phyloP scores from a whole-genome alignment of 2,113 vertebrate species.

The Dolichallabes microphthalmus region DNA sequence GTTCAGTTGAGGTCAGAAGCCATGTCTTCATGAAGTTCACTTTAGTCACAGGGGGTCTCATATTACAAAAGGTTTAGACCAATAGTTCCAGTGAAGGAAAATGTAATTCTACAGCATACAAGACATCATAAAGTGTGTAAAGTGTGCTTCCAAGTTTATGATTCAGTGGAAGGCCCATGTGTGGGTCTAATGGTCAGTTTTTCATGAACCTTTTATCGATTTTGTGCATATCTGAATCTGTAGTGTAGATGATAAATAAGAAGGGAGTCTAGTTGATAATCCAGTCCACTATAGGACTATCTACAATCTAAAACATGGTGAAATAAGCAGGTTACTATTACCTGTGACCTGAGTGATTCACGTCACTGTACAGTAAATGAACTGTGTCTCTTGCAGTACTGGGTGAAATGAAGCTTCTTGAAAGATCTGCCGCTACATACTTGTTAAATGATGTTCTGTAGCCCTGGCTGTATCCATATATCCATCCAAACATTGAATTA shows the following conservation, averaged over 20 bases:
- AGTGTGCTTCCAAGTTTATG: neutral
- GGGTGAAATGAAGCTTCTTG: neutral
- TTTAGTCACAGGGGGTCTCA: neutral
- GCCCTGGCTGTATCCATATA: conserved; percentile 1
- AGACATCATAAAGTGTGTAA: neutral
- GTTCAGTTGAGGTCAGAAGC: neutral
- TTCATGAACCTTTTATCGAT: neutral
- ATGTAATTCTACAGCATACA: neutral
- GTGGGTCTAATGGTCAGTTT: neutral
- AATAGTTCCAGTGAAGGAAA: neutral
- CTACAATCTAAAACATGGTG: neutral
- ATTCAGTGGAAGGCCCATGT: neutral
- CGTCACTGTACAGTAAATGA: neutral
- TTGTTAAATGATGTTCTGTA: neutral
- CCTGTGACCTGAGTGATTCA: neutral
- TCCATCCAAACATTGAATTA: conserved; percentile 11
- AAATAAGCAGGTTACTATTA: neutral
- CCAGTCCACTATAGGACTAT: too few species aligned
- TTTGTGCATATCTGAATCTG: neutral
- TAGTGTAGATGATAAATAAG: neutral
- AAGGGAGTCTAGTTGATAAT: neutral
- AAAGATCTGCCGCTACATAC: neutral
- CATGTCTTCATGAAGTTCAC: neutral
- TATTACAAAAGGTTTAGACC: neutral
- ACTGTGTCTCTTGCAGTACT: neutral